A percentile compares a stretch with the other conserved stretches of the same genome.
phyloP scores from a whole-genome alignment of 2,888 invertebrate species.

The Mamestra brassicae region DNA sequence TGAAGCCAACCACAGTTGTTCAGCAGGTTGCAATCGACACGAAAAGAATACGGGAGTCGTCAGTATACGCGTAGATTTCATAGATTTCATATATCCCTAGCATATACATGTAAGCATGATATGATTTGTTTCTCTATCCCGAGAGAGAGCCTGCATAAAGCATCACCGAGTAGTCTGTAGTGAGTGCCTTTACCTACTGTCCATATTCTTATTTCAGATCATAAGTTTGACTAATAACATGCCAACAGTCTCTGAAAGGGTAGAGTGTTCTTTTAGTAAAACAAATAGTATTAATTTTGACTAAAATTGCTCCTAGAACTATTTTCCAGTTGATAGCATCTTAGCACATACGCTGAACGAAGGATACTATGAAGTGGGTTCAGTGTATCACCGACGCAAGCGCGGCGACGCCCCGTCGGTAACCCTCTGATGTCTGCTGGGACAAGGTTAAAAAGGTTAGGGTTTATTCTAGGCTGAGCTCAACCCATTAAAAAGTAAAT shows the following conservation, averaged over 20 bases:
- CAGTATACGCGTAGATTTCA: too few relatives aligned
- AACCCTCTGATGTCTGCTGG: not conserved
- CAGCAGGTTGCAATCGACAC: too few relatives aligned
- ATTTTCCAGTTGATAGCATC: too few relatives aligned
- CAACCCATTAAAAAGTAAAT: not conserved
- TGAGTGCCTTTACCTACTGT: not conserved
- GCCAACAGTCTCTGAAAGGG: not conserved
- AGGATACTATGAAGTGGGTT: too few relatives aligned
- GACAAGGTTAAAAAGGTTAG: constrained; percentile 5
- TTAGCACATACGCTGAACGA: too few relatives aligned
- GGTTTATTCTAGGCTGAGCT: not conserved
- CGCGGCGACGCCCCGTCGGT: constrained; percentile 1
- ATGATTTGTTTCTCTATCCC: too few relatives aligned
- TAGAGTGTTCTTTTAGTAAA: not conserved
- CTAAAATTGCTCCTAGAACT: too few relatives aligned
- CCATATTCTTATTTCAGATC: not conserved
- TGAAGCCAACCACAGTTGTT: too few relatives aligned
- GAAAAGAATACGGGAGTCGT: too few relatives aligned
- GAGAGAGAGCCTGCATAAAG: too few relatives aligned
- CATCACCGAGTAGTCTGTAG: too few relatives aligned
- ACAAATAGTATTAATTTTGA: not conserved
- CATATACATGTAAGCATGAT: not conserved
- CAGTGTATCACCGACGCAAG: not conserved
- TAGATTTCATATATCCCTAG: not conserved
- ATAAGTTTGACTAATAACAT: not conserved